phyloP scores from a whole-genome alignment of 2,113 vertebrate species.

The Taxidea taxus region DNA sequence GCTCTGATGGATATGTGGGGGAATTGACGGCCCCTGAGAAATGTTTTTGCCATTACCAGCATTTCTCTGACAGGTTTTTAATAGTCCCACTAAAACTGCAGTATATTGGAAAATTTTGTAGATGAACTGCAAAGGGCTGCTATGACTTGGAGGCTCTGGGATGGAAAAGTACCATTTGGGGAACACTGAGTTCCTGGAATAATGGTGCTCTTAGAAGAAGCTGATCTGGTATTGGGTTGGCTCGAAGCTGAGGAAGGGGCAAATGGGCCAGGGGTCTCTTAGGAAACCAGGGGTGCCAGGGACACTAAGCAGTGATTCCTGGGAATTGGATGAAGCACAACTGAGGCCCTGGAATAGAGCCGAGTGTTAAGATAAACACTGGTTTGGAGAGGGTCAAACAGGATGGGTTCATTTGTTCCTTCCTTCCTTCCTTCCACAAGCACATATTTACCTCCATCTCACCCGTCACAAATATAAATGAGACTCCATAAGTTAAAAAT shows the following conservation, averaged over 20 bases:
- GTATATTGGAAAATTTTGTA: conserved; percentile 73
- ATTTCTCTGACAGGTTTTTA: conserved; percentile 82
- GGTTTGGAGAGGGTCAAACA: not conserved
- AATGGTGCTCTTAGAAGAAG: not conserved
- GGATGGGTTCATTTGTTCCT: not conserved
- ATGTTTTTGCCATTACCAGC: conserved; percentile 79
- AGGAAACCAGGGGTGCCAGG: not conserved
- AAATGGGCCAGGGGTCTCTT: not conserved
- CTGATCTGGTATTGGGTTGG: not conserved
- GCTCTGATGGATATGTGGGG: conserved; percentile 77
- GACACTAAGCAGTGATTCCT: rapidly evolving
- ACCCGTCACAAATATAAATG: not conserved
- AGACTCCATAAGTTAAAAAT: not conserved
- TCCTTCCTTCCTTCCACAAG: not conserved
- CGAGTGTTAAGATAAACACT: not conserved
- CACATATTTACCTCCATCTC: not conserved
- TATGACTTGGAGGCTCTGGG: conserved; percentile 42
- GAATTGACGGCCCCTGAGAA: conserved; percentile 79
- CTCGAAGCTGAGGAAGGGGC: not conserved
- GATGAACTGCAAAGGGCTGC: conserved; percentile 72
- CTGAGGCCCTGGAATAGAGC: not conserved
- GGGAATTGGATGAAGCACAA: not conserved
- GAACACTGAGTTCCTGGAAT: not conserved
- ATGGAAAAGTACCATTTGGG: conserved; percentile 47
- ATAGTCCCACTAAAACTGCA: conserved; percentile 76